Conservation (phyloP, 2,888 invertebrate species). For the Drosophila sordidula region DNA sequence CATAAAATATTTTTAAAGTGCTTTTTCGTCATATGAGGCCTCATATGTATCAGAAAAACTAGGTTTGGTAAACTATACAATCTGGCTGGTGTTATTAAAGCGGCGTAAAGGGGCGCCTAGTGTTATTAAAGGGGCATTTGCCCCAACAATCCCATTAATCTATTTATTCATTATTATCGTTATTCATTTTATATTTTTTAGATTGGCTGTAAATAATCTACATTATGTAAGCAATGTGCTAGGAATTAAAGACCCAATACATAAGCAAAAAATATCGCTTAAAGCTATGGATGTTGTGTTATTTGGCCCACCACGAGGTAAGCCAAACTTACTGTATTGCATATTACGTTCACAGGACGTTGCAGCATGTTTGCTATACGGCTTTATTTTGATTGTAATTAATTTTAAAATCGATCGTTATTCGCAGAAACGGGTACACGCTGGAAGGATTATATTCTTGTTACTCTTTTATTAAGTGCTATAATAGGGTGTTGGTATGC, state of each 20-base stretch:
- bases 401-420: neutral
- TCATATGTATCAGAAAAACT: too few species aligned
- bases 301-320: slow-evolving; percentile 99
- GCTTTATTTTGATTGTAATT: neutral
- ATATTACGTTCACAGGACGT: neutral
- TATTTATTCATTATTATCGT: too few species aligned
- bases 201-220: slow-evolving; percentile 97
- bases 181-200: slow-evolving; percentile 83
- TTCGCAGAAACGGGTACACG: slow-evolving; percentile 90
- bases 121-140: too few species aligned
- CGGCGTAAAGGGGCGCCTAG: too few species aligned
- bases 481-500: slow-evolving; percentile 96
- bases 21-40: too few species aligned
- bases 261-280: slow-evolving; percentile 97
- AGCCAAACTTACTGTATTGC: slow-evolving; percentile 38
- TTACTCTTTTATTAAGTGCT: slow-evolving; percentile 92
- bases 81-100: too few species aligned
- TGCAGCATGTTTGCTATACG: neutral
- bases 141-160: too few species aligned
- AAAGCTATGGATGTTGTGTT: slow-evolving; percentile 99
- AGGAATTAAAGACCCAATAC: slow-evolving; percentile 98
- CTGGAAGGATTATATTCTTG: slow-evolving; percentile 95
- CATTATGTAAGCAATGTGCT: slow-evolving; percentile 94
- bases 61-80: too few species aligned
- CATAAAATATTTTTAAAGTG: too few species aligned